Evolutionary conservation across 1,140 invertebrate species (phyloP).

Genomic region (Tetramorium parvispinum): DNA sequence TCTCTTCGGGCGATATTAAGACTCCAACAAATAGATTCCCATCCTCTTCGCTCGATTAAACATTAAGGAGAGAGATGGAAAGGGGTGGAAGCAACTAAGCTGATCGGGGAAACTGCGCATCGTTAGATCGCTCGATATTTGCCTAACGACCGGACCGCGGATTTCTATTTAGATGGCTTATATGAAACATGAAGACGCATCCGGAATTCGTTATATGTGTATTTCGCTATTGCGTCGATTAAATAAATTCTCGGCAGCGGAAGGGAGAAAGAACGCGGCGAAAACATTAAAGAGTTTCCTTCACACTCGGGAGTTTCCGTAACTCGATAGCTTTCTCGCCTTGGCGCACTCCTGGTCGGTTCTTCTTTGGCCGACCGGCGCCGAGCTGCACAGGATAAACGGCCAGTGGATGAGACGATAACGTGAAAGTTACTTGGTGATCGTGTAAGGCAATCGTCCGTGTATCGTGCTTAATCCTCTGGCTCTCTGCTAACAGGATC

Average conservation of each 20-base stretch:
- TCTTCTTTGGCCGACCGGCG: slow-evolving; percentile 39
- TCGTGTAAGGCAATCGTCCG: slow-evolving; percentile 51
- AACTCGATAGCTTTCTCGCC: slow-evolving; percentile 59
- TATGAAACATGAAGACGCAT: neutral
- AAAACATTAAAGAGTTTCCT: slow-evolving; percentile 59
- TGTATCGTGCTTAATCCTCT: slow-evolving; percentile 59
- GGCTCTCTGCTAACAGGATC: slow-evolving; percentile 54
- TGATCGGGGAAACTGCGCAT: neutral
- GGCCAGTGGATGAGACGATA: slow-evolving; percentile 63
- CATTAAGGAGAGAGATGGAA: neutral
- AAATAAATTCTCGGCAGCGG: slow-evolving; percentile 23
- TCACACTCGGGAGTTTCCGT: slow-evolving; percentile 59
- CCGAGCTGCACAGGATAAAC: slow-evolving; percentile 49
- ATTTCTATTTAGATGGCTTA: neutral
- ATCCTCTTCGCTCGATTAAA: slow-evolving; percentile 20
- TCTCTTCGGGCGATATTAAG: slow-evolving; percentile 14
- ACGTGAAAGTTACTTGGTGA: slow-evolving; percentile 54
- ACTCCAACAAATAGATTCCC: slow-evolving; percentile 33
- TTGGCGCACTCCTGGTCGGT: slow-evolving; percentile 37
- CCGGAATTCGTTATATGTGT: slow-evolving; percentile 21
- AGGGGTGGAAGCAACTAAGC: neutral
- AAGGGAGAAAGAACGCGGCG: slow-evolving; percentile 31
- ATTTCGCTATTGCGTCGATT: slow-evolving; percentile 31
- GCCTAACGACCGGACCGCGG: neutral
- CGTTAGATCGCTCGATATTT: neutral